phyloP scores from a whole-genome alignment of 2,113 vertebrate species.

The Mola mola region DNA sequence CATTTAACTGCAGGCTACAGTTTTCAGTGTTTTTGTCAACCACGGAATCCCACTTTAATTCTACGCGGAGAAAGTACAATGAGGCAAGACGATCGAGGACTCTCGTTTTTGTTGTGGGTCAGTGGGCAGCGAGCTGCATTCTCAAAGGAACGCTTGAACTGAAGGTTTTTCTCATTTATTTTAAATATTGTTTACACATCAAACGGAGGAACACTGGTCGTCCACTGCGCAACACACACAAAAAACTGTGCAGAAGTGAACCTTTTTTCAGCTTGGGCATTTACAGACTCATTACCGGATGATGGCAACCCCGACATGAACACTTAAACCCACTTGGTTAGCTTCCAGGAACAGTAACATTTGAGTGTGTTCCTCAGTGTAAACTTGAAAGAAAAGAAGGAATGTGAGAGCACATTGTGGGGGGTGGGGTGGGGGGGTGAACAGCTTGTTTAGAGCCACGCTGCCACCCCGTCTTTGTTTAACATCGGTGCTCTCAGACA shows the following conservation, averaged over 20 bases:
- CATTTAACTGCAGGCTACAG: constrained; percentile 25
- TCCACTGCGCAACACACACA: too few species aligned
- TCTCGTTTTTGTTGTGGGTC: constrained; percentile 49
- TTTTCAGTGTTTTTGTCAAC: constrained; percentile 26
- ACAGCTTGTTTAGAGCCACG: constrained; percentile 53
- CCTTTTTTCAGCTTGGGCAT: constrained; percentile 22
- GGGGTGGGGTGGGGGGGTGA: constrained; percentile 23
- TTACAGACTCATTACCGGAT: constrained; percentile 9
- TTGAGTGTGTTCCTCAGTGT: too few species aligned
- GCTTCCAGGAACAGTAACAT: constrained; percentile 16
- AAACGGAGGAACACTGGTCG: constrained; percentile 9
- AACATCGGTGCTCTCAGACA: constrained; percentile 54
- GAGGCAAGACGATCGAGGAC: constrained; percentile 31
- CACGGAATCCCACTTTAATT: neutral
- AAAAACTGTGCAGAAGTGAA: too few species aligned
- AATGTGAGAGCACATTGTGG: constrained; percentile 15
- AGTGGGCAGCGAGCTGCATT: constrained; percentile 21
- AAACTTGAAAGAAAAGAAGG: constrained; percentile 25
- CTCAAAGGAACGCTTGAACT: constrained; percentile 30
- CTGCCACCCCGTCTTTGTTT: constrained; percentile 65
- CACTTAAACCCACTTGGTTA: constrained; percentile 32
- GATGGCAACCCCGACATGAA: constrained; percentile 17
- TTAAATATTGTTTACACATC: constrained; percentile 21
- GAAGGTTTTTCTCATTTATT: constrained; percentile 17
- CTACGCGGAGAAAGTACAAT: constrained; percentile 7